Percentiles rank a stretch among this genome's conserved stretches.
Evolutionary conservation across 2,797 vertebrate genomes (phyloP).

Genomic region (Xiphorhynchus erythropygius): DNA sequence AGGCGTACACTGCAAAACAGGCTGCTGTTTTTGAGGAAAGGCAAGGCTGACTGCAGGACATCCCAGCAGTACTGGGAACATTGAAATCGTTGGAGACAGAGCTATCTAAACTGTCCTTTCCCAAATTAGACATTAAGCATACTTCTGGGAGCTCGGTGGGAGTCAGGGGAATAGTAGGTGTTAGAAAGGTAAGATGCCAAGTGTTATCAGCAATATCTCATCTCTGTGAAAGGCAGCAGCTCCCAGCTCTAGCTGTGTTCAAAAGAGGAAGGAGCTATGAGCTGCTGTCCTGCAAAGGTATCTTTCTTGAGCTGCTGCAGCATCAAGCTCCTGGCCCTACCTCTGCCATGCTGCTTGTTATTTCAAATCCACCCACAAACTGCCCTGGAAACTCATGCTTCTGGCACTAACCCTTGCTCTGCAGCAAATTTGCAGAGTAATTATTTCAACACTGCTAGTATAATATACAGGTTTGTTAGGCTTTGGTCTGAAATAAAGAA

Average conservation of each 20-base stretch:
- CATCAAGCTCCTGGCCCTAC: background rate
- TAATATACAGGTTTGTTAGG: background rate
- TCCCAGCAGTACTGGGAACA: background rate
- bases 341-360: background rate
- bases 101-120: background rate
- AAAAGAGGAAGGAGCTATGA: background rate
- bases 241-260: background rate
- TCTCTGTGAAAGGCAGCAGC: background rate
- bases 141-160: background rate
- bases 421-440: background rate
- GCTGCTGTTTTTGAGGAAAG: background rate
- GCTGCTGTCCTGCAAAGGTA: background rate
- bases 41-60: background rate
- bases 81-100: fast-evolving
- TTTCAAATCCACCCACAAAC: background rate
- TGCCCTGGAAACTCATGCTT: background rate
- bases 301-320: background rate
- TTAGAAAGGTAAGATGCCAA: background rate
- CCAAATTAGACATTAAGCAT: background rate
- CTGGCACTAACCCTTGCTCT: background rate
- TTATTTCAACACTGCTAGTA: background rate
- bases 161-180: background rate
- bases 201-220: background rate
- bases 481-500: background rate
- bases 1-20: background rate